Base-by-base conservation (phyloP, 2,888 invertebrate genomes). In the Drosophila affinis region DNA sequence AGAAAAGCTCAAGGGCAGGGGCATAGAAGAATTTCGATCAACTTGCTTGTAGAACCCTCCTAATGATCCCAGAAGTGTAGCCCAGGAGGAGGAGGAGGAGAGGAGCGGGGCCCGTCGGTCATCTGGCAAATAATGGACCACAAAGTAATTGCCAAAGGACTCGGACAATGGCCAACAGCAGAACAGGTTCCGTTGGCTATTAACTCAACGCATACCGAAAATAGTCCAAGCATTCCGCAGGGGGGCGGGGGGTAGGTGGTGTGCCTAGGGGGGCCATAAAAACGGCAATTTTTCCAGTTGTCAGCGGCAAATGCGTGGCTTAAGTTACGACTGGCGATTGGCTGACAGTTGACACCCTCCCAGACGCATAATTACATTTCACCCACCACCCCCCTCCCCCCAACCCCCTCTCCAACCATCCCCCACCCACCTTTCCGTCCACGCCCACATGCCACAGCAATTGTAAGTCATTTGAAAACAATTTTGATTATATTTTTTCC, bases 401-500 rank as follows among this genome's bases (percentile, higher is more conserved):
- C 21, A n/a, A n/a, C n/a, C n/a, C n/a, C n/a, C n/a, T n/a, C n/a
- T n/a, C 3, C 3, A 21, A 21, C 21, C 3, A 21, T 21, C 3
- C 21, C 21, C 21, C 21, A 21, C 21, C 21, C 21, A 21, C 21
- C 21, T 3, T 3, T 21, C 21, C 21, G 21, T 9, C 7, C 29
- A 29, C 14, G 14, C 34, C 62, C 47, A 72, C 24, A 6, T 45
- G 10, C 24, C 58, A 51, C 29, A 62, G 79, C 81, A 88, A 83
- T 88, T 86, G 78, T 89, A 79, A 86, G 85, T 81, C 88, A 89
- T 89, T 87, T 76, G 86, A 86, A 89, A 89, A 85, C 89, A 89
- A 87, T 89, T 87, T 87, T 86, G 89, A 87, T 89, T 89, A 83
- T 89, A 81, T 88, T 90, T 87, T 89, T 89, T 90, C 90, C 88